phyloP scores from a whole-genome alignment of 2,797 vertebrate genomes.

The Darevskia mixta region DNA sequence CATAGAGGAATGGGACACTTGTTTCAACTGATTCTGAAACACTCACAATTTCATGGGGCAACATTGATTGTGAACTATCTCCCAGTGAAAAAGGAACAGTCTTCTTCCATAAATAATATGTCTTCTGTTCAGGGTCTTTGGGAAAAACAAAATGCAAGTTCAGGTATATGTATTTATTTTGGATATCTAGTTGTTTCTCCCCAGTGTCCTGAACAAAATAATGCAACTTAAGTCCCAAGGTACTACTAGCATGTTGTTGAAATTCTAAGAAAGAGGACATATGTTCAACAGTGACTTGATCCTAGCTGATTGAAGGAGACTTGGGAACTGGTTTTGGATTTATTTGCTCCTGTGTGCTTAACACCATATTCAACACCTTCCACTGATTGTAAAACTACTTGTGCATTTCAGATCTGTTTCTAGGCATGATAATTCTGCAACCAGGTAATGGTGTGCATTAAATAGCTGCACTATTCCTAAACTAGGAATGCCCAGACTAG shows the following conservation, averaged over 20 bases:
- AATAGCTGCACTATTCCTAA: not conserved
- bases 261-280: not conserved
- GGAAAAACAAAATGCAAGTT: not conserved
- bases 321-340: not conserved
- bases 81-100: not conserved
- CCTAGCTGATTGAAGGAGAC: not conserved
- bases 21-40: constrained; percentile 8
- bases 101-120: not conserved
- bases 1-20: not conserved
- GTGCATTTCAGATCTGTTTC: constrained; percentile 13
- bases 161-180: constrained; percentile 5
- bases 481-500: not conserved
- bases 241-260: not conserved
- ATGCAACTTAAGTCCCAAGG: not conserved
- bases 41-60: not conserved
- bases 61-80: not conserved
- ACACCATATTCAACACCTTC: not conserved
- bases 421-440: not conserved
- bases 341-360: not conserved
- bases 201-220: not conserved
- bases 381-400: not conserved
- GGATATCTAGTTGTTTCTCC: not conserved
- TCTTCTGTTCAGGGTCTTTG: not conserved
- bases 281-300: not conserved
- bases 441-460: constrained; percentile 4